These are phyloP conservation scores for Dryobota labecula DNA, from an alignment of 2,888 invertebrate species.

Conservation along the genomic window DNA sequence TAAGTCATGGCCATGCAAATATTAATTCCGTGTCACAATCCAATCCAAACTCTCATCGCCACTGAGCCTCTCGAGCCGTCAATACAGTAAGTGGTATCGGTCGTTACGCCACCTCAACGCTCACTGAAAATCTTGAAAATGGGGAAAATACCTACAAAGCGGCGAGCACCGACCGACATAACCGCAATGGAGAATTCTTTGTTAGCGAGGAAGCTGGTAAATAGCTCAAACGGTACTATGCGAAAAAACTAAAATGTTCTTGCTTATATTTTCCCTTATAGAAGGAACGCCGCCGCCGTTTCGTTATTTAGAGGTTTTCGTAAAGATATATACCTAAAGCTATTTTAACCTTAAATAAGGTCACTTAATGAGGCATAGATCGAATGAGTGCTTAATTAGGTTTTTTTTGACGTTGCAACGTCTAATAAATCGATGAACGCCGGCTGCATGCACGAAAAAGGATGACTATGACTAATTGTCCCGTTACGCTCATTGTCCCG, in stretches of 20 bases:
- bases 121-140: slow-evolving; percentile 51
- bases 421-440: too few species aligned
- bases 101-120: slow-evolving; percentile 46
- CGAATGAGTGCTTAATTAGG: neutral
- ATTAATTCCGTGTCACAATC: neutral
- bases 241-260: slow-evolving; percentile 17
- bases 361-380: neutral
- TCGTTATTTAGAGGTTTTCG: slow-evolving; percentile 6
- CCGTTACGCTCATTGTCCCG: too few species aligned
- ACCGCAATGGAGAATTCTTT: slow-evolving; percentile 46
- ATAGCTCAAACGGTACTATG: slow-evolving; percentile 41
- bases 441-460: too few species aligned
- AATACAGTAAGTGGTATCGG: slow-evolving; percentile 49
- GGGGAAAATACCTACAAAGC: slow-evolving; percentile 37
- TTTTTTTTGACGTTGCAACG: too few species aligned
- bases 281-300: neutral
- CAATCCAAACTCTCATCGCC: neutral
- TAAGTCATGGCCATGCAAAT: neutral
- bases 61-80: slow-evolving; percentile 18
- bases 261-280: slow-evolving; percentile 29
- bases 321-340: slow-evolving; percentile 15
- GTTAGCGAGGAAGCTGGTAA: slow-evolving; percentile 43
- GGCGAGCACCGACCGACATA: slow-evolving; percentile 10
- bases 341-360: neutral
- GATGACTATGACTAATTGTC: too few species aligned